Conservation (phyloP, 2,888 invertebrate species). For the Pammene fasciana region DNA sequence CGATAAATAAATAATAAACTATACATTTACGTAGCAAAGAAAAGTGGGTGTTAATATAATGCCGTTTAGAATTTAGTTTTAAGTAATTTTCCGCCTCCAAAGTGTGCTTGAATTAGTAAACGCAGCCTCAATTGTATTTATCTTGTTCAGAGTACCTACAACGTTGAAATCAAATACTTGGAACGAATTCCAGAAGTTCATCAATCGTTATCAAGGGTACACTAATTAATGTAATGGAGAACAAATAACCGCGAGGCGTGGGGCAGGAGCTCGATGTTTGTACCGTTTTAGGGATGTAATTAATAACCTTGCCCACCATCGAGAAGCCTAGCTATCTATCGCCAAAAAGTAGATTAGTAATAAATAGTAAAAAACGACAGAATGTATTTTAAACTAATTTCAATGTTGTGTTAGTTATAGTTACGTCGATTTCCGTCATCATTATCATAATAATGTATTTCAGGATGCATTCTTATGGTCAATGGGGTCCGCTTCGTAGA, state of each 20-base stretch:
- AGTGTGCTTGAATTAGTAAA: neutral
- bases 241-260: slow-evolving; percentile 50
- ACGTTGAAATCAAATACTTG: slow-evolving; percentile 50
- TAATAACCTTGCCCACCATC: slow-evolving; percentile 44
- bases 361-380: no score
- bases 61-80: no score
- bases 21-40: no score
- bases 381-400: no score
- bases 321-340: slow-evolving; percentile 19
- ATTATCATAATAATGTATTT: no score
- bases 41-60: no score
- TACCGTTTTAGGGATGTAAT: slow-evolving; percentile 47
- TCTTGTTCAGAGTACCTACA: slow-evolving; percentile 43
- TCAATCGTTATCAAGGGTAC: slow-evolving; percentile 50
- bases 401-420: no score
- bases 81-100: no score
- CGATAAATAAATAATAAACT: no score
- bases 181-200: slow-evolving; percentile 51
- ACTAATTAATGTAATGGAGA: slow-evolving; percentile 57
- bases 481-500: no score
- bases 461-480: no score
- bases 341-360: slow-evolving; percentile 11
- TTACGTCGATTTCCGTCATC: no score
- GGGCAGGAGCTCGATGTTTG: slow-evolving; percentile 39
- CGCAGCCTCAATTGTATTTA: slow-evolving; percentile 45